Evolutionary conservation across 2,113 vertebrate genomes (phyloP), one percentile per base, ranked within the genome.

Genomic region (Microtus ochrogaster): DNA sequence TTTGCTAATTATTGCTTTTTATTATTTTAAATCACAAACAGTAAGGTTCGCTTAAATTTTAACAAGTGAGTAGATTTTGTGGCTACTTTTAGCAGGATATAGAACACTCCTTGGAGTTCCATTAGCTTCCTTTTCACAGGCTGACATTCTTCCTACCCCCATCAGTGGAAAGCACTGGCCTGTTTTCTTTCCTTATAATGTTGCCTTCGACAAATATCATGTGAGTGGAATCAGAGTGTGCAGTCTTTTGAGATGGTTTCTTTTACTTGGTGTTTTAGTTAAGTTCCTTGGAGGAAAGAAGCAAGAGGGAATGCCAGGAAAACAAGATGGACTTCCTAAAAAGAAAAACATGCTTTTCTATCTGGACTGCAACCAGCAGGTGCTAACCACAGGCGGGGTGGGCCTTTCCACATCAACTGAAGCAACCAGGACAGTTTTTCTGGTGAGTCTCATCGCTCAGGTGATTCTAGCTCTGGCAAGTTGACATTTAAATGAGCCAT

Each of bases 1-100:
- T 28, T 89, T 93, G 21, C 63, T 92, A 91, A 81, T 52, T 79
- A 26, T 76, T 83, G 72, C 78, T 94, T 87, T 82, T 93, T 84
- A 88, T 87, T 89, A 87, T 94, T 91, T 91, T 81, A 91, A 81
- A 26, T 79, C 91, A 30, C 55, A 93, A 61, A 79, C 44, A 76
- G 24, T 44, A 65, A 95, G 91, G 68, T 70, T 95, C 21, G 74
- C 39, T 95, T 81, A 65, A 36, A 82, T 78, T 93, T 89, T 96
- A 83, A 76, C 6, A 85, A 22, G 28, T 77, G 36, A 8, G 58
- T 86, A 87, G 47, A 72, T 72, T 82, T 96, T 79, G 26, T 81
- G n/a, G 89, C 39, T 41, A 89, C 26, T 10, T 87, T 30, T 90
- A 74, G 63, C 1, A 73, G 63, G 49, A 47, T 68, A 81, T 36